A percentile compares a stretch with the other conserved stretches of the same genome.
Conservation (phyloP, 2,888 invertebrate species). For the Punctoribates punctum region DNA sequence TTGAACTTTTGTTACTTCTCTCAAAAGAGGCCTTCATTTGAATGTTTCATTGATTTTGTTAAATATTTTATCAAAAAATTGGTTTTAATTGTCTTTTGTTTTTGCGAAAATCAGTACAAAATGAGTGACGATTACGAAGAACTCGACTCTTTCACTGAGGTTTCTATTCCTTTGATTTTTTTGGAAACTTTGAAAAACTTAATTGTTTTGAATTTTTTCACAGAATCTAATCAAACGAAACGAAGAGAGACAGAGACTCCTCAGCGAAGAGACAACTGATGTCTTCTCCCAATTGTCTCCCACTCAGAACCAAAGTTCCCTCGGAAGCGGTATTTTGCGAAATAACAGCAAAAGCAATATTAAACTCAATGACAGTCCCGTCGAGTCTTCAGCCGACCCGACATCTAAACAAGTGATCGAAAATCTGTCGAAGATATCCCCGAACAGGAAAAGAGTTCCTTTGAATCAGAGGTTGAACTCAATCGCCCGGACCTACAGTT, state of each 20-base stretch:
- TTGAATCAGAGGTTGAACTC: slow-evolving; percentile 26
- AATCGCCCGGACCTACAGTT: slow-evolving; percentile 6
- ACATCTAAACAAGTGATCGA: background rate
- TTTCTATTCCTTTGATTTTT: background rate
- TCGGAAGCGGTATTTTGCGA: background rate
- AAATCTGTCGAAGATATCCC: background rate
- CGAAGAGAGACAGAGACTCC: background rate
- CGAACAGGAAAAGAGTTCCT: slow-evolving; percentile 7
- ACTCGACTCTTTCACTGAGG: slow-evolving; percentile 24
- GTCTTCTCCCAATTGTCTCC: background rate
- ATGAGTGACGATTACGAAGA: background rate
- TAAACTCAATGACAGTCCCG: background rate
- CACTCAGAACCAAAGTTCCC: background rate
- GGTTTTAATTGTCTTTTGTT: background rate
- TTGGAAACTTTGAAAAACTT: too few relatives aligned
- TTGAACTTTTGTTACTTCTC: background rate
- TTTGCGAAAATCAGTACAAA: background rate
- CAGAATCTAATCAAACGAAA: background rate
- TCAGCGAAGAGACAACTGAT: background rate
- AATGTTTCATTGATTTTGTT: background rate
- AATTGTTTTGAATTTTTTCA: background rate
- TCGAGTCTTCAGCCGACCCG: background rate
- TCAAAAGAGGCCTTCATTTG: background rate
- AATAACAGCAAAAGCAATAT: slow-evolving; percentile 11
- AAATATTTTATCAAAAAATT: background rate